Base-by-base conservation (phyloP, 2,888 invertebrate species). In the Priocnemis perturbator region DNA sequence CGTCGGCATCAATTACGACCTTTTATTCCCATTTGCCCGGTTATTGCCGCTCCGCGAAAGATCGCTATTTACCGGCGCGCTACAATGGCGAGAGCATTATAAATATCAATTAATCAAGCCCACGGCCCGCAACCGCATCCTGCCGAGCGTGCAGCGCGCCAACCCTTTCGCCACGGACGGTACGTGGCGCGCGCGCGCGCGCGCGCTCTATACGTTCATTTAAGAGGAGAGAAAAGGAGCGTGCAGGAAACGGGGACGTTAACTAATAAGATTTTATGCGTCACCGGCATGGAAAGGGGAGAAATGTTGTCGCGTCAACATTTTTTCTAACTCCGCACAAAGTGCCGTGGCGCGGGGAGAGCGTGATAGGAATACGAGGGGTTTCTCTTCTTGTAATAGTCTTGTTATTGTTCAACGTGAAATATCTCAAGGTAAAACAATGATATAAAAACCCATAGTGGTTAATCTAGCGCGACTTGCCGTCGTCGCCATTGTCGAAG, bases 91-190 rank as follows among this genome's bases (percentile, higher is more conserved):
- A 37, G 37, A 45, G 55, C 71, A 79, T 83, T 85, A 83, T 85
- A 84, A 84, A 86, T 83, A 80, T 80, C 78, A 83, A 86, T 86
- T 86, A 84, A 85, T 84, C 84, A 85, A 77, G 20, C 66, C 45
- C 37, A 57, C 62, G 60, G 55, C 47, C 9, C 50, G 50, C 9
- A 11, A 11, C 37, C 11, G 73, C 69, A 44, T 60, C 64, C 55
- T 63, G 70, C 65, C 68, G 52, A 17, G 19, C 17, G 47, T 50
- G 50, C 50, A 64, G 64, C 67, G 60, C 20, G 69, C 26, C 66
- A 52, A 70, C 64, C 55, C 44, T 37, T 19, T 53, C 52, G 55
- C 56, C 20, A 23, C 50, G 53, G 59, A 48, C 37, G 21, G 20
- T 20, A 7, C 55, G 7, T 55, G 61, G 58, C 50, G 50, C n/a